A percentile compares a stretch with the other conserved stretches of the same genome.
These are phyloP conservation scores for Manis pentadactyla DNA, from an alignment of 2,797 vertebrate species.

Conservation along the genomic window DNA sequence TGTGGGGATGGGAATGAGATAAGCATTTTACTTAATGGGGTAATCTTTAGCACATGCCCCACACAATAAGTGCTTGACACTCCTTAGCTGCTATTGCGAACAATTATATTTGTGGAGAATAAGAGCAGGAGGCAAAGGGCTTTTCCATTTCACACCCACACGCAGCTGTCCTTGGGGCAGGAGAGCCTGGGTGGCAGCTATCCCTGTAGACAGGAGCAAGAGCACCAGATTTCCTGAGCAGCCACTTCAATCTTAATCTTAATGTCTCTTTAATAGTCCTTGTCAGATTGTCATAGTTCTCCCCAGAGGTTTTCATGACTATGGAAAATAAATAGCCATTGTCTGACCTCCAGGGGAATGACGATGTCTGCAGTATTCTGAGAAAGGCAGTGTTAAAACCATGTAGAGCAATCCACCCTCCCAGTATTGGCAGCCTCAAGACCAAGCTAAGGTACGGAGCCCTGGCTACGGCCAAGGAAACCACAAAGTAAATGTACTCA, in stretches of 20 bases:
- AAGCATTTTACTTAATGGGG: not conserved
- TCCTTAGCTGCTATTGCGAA: not conserved
- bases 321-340: conserved; percentile 67
- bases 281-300: conserved; percentile 43
- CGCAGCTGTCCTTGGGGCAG: not conserved
- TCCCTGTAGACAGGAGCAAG: not conserved
- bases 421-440: not conserved
- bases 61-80: not conserved
- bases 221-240: conserved; percentile 38
- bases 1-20: not conserved
- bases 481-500: not conserved
- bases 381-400: conserved; percentile 60
- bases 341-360: conserved; percentile 63
- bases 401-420: not conserved
- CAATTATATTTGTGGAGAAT: not conserved
- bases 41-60: not conserved
- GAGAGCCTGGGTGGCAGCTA: conserved; percentile 26
- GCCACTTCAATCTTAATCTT: conserved; percentile 29
- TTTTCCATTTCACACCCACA: not conserved
- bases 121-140: not conserved
- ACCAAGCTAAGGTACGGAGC: not conserved
- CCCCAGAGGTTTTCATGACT: conserved; percentile 59
- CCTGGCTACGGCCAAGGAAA: not conserved
- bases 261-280: conserved; percentile 68
- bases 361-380: conserved; percentile 53